Conservation (phyloP, 2,113 vertebrate genomes). For the Dromiciops gliroides region DNA sequence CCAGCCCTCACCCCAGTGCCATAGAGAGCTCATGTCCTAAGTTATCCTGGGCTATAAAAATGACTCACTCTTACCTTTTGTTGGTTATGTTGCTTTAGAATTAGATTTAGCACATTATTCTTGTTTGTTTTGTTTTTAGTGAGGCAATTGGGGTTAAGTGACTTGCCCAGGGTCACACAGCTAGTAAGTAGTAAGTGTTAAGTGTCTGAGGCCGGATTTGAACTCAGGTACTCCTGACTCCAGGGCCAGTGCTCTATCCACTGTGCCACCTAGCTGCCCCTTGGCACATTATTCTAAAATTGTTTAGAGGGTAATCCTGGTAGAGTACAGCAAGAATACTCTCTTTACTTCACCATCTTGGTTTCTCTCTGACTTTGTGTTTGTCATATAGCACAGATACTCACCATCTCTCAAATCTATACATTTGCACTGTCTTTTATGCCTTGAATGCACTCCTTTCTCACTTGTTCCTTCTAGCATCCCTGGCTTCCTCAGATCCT, state of each 20-base stretch:
- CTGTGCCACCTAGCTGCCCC: too few relatives aligned
- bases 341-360: background rate
- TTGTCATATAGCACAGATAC: background rate
- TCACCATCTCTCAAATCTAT: background rate
- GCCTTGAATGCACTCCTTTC: background rate
- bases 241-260: too few relatives aligned
- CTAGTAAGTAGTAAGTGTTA: too few relatives aligned
- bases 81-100: background rate
- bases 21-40: background rate
- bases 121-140: too few relatives aligned
- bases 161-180: too few relatives aligned
- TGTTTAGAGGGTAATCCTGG: background rate
- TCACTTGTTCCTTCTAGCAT: background rate
- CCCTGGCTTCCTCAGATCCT: background rate
- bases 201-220: too few relatives aligned
- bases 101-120: background rate
- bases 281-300: background rate
- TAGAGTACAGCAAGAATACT: background rate
- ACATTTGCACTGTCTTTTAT: background rate
- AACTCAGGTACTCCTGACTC: too few relatives aligned
- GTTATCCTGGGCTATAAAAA: background rate
- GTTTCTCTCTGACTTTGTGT: background rate
- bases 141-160: too few relatives aligned
- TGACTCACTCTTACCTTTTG: background rate
- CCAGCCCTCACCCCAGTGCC: background rate